Base-by-base conservation (phyloP, 1,140 invertebrate genomes). In the Papilio glaucus region DNA sequence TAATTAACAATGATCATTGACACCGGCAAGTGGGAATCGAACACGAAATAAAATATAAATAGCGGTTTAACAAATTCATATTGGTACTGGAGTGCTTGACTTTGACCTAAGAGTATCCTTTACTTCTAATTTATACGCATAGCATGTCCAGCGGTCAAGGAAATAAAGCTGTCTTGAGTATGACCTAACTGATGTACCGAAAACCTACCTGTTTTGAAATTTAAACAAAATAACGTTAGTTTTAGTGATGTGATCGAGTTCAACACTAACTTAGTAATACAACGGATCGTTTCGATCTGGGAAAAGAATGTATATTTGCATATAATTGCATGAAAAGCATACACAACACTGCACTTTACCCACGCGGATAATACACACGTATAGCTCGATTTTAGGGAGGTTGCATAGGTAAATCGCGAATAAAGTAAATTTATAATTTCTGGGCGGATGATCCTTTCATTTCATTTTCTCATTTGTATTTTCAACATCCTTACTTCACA, bases 151-250 rank as follows among this genome's bases (percentile, higher is more conserved):
- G 15, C 9, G 29, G 37, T 38, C 62, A 39, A 10, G 67, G 65
- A 69, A 49, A 49, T 49, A 63, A 74, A 69, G 67, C n/a, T 62
- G 38, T 24, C 62, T 29, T 24, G 62, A 74, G 45, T 68, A 63
- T 68, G 67, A 74, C 67, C 49, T 38, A 61, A 70, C 37, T 61
- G 15, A 63, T 39, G 72, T 70, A 61, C 18, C 72, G 57, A 75
- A 77, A 65, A 65, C 9, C 21, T 69, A 63, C 72, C 70, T 70
- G 39, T 41, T 65, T 41, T 38, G 73, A 80, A 84, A 80, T 78
- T 83, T 79, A 85, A 85, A 75, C 77, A 78, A 76, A 77, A 82
- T 80, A 78, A 78, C 78, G 79, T 87, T 87, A 85, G 85, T 82
- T 78, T 77, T 70, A 83, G 72, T 77, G 72, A 74, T 72, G 74